Conservation (phyloP, 2,888 invertebrate genomes). For the Tridacna crocea region DNA sequence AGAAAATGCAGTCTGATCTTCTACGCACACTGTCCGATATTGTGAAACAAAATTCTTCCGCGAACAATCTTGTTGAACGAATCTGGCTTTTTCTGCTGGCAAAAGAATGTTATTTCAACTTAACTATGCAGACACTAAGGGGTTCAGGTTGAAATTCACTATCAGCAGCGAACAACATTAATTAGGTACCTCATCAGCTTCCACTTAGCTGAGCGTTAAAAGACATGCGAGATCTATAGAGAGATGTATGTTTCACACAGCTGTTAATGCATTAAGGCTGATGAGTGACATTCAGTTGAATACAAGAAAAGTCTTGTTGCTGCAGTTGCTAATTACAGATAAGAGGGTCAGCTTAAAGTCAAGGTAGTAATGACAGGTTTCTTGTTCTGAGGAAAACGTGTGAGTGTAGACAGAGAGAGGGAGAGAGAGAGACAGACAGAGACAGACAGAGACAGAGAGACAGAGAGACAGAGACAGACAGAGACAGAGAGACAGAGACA, state of each 20-base stretch:
- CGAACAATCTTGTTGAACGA: no score
- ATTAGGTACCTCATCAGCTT: slow-evolving; percentile 21
- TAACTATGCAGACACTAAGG: no score
- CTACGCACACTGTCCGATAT: no score
- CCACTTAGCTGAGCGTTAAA: slow-evolving; percentile 13
- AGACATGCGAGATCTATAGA: slow-evolving; percentile 3
- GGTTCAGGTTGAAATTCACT: background rate
- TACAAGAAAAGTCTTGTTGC: slow-evolving; percentile 7
- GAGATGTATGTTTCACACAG: slow-evolving; percentile 10
- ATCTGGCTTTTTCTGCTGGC: no score
- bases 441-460: no score
- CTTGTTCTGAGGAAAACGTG: background rate
- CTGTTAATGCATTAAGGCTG: slow-evolving; percentile 15
- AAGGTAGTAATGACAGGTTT: background rate
- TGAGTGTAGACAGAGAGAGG: no score
- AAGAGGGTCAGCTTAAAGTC: background rate
- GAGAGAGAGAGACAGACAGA: no score
- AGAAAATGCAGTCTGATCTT: no score
- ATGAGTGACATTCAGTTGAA: slow-evolving; percentile 15
- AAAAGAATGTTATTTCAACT: no score
- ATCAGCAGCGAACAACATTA: slow-evolving; percentile 15
- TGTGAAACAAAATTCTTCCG: no score
- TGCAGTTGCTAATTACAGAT: background rate
- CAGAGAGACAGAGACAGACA: no score
- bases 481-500: no score